A percentile compares a stretch with the other conserved stretches of the same genome.
Conservation (phyloP, 1,140 invertebrate genomes). For the Amphibalanus amphitrite region DNA sequence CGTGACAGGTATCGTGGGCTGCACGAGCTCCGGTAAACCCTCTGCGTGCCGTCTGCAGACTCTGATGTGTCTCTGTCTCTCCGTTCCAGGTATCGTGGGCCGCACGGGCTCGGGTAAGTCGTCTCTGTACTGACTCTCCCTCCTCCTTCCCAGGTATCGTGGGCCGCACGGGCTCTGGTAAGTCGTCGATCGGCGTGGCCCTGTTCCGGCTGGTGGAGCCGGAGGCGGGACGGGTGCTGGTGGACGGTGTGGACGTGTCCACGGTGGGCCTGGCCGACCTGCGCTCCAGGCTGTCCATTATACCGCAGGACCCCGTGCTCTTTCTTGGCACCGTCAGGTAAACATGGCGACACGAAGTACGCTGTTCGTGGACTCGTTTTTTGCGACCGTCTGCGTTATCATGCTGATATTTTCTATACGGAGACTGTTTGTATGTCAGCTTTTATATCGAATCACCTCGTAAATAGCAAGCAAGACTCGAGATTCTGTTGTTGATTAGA, state of each 20-base stretch:
- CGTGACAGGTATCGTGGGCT: too few species aligned
- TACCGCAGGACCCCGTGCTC: conserved; percentile 50
- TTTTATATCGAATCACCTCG: too few species aligned
- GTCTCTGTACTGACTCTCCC: too few species aligned
- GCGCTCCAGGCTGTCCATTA: conserved; percentile 38
- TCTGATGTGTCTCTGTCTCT: conserved; percentile 26
- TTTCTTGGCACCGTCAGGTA: conserved; percentile 37
- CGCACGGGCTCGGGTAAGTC: conserved; percentile 44
- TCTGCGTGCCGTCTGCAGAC: too few species aligned
- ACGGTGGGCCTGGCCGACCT: conserved; percentile 30
- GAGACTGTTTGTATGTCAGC: too few species aligned
- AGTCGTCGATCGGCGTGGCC: conserved; percentile 36
- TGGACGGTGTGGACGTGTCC: conserved; percentile 33
- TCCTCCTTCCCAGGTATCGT: conserved; percentile 47
- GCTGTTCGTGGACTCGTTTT: too few species aligned
- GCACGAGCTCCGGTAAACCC: too few species aligned
- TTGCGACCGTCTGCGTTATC: too few species aligned
- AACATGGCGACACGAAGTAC: too few species aligned
- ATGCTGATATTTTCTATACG: too few species aligned
- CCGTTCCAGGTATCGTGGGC: conserved; percentile 44
- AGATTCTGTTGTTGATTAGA: too few species aligned
- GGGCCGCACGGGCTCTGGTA: conserved; percentile 44
- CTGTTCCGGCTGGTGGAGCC: conserved; percentile 34
- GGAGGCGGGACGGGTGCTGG: conserved; percentile 25
- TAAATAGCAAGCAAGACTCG: too few species aligned